These are phyloP conservation scores for Xestoiulus laeticollis DNA, from an alignment of 2,888 invertebrate species.

Conservation along the genomic window DNA sequence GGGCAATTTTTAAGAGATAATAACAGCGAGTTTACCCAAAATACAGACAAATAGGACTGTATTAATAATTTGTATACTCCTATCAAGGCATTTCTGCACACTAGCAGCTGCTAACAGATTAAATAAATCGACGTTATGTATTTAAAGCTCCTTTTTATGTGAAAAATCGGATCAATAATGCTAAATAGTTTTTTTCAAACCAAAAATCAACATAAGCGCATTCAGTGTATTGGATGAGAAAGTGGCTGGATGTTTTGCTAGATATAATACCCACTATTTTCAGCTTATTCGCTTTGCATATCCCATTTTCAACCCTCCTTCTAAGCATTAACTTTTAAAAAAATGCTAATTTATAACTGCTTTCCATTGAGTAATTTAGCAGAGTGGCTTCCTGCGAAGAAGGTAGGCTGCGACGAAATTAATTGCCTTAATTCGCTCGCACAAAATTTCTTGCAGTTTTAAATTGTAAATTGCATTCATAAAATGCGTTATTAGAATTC, in stretches of 20 bases:
- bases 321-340: neutral
- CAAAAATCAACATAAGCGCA: neutral
- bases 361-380: conserved; percentile 22
- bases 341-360: conserved; percentile 28
- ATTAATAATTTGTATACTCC: neutral
- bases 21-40: neutral
- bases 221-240: neutral
- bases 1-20: too few relatives aligned
- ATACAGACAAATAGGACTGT: neutral
- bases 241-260: conserved; percentile 10
- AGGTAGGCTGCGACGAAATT: conserved; percentile 4
- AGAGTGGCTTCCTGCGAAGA: conserved; percentile 6
- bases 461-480: conserved; percentile 21
- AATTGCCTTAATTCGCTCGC: conserved; percentile 11
- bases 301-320: conserved; percentile 3
- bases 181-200: neutral
- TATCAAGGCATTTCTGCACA: neutral
- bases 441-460: conserved; percentile 10
- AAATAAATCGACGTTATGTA: neutral
- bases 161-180: conserved; percentile 1
- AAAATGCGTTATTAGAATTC: neutral
- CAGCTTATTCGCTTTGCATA: conserved; percentile 23
- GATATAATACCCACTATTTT: conserved; percentile 33
- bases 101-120: neutral
- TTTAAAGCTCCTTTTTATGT: neutral